Base-by-base conservation (phyloP, 2,113 vertebrate genomes). In the Protobothrops flavoviridis region DNA sequence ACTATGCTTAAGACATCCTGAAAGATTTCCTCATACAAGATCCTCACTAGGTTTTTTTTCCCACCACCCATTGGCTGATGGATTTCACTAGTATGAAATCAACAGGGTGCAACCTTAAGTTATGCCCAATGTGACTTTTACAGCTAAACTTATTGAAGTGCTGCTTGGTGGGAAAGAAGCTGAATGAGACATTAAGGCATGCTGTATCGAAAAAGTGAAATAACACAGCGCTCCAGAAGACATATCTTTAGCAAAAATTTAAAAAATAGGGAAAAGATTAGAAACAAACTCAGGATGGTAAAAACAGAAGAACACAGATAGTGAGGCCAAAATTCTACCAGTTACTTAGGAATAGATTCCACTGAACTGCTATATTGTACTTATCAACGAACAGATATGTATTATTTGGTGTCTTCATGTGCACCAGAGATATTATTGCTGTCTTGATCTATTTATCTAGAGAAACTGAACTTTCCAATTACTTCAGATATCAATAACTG, bases 21-120 rank as follows among this genome's bases (percentile, higher is more conserved):
- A 50, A 24, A 33, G 45, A 13, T 85, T 95, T 94, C 91, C 85
- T 94, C 89, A 21, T 21, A 39, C 85, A 88, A 39, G 57, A 53
- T 91, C 69, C 26, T 26, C 64, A 93, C 23, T 21, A 56, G 43
- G 57, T 64, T 43, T 50, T 43, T n/a, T 39, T 39, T 24, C 20
- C 57, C 4, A 10, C 11, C 29, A 33, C n/a, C 13, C 69, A 5
- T 15, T 13, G 50, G 17, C 7, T 13, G 61, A 59, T 92, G 87
- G 0, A 0, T 11, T 56, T 21, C 53, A 33, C 23, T 3, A 43
- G 6, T 0, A 0, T 12, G 64, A 91, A 94, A 39, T 26, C n/a
- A 53, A 85, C 48, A 15, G 21, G 50, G 57, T n/a, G 3, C 55
- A 59, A 85, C 61, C 85, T 69, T 59, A 24, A 53, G 24, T 74